Conservation (phyloP, 2,797 vertebrate species). For the Sternotherus odoratus region DNA sequence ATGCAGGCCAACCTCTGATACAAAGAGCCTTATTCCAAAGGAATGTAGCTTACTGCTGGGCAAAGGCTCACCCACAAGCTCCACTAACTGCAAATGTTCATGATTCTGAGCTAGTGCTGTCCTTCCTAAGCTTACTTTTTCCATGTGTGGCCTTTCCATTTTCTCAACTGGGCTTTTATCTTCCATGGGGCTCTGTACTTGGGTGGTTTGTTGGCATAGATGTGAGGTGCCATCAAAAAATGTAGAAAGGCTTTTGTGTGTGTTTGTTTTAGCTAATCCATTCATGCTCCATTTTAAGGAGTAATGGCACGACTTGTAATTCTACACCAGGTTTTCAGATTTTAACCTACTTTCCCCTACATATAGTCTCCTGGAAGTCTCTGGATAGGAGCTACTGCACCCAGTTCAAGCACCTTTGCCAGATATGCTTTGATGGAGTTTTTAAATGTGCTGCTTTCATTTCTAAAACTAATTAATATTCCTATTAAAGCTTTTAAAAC, state of each 20-base stretch:
- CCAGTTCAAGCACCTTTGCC: neutral
- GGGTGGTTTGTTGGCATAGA: conserved; percentile 33
- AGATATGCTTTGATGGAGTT: neutral
- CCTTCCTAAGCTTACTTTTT: neutral
- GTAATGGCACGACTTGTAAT: conserved; percentile 63
- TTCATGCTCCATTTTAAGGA: neutral
- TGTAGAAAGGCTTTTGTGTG: conserved; percentile 27
- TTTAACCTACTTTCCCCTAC: conserved; percentile 62
- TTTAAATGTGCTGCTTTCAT: neutral
- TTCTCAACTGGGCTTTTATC: neutral
- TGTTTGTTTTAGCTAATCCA: conserved; percentile 14
- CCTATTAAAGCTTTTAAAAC: neutral
- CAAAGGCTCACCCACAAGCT: neutral
- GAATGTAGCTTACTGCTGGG: neutral
- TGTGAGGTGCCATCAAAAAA: conserved; percentile 49
- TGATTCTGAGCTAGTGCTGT: neutral
- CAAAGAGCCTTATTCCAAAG: neutral
- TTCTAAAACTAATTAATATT: neutral
- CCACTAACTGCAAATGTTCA: neutral
- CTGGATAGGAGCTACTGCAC: neutral
- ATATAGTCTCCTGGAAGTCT: neutral
- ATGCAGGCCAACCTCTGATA: neutral
- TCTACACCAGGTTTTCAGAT: conserved; percentile 41
- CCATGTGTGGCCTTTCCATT: neutral
- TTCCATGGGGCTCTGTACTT: neutral